Evolutionary conservation across 2,888 invertebrate genomes (phyloP).

Genomic region (Drosophila putrida): DNA sequence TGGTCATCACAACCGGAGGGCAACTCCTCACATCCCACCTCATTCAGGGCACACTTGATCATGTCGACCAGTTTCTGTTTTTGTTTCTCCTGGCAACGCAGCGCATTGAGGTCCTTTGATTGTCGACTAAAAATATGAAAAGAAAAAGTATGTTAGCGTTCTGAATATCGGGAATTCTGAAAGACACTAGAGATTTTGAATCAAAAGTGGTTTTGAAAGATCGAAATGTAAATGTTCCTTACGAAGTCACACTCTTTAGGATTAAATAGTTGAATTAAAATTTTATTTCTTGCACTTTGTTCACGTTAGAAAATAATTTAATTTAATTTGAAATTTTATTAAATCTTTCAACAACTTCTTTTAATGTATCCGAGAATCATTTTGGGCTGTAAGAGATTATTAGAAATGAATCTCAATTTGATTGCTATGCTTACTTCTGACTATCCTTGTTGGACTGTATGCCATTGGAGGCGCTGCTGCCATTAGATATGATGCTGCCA

Average conservation of each 20-base stretch:
- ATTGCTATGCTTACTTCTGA: slow-evolving; percentile 77
- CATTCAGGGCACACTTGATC: slow-evolving; percentile 93
- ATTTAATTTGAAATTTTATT: no score
- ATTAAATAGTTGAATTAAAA: no score
- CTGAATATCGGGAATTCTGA: no score
- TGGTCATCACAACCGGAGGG: slow-evolving; percentile 94
- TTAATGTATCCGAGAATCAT: no score
- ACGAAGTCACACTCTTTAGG: no score
- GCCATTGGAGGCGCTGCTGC: slow-evolving; percentile 85
- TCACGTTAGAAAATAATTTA: no score
- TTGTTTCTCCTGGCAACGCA: slow-evolving; percentile 93
- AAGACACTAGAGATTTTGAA: not conserved
- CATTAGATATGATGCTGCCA: slow-evolving; percentile 85
- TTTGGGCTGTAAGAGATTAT: no score
- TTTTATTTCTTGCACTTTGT: no score
- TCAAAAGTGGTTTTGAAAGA: no score
- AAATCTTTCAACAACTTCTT: no score
- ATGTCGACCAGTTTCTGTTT: slow-evolving; percentile 93
- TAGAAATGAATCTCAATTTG: no score
- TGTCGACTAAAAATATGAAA: slow-evolving; percentile 66
- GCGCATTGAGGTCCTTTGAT: slow-evolving; percentile 91
- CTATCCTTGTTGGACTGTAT: slow-evolving; percentile 84
- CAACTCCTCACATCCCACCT: slow-evolving; percentile 94
- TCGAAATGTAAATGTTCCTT: no score
- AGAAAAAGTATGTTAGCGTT: not conserved